These are phyloP conservation scores for Ariolimax columbianus DNA, from an alignment of 2,888 invertebrate genomes.

Conservation along the genomic window DNA sequence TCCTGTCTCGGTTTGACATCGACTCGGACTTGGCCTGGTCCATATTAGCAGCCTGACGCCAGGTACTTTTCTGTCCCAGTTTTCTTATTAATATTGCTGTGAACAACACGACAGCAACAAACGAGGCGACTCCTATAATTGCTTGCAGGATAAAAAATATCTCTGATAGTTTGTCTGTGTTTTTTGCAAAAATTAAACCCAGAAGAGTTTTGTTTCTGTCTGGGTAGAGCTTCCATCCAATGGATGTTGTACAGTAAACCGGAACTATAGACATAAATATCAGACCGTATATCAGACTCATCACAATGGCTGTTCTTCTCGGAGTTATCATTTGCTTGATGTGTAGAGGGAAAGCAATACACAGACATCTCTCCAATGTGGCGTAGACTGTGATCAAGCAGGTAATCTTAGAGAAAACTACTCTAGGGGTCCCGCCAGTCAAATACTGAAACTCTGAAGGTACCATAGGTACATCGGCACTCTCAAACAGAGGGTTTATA, in stretches of 20 bases:
- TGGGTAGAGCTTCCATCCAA: background rate
- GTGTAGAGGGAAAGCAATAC: conserved; percentile 11
- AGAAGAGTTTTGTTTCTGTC: conserved; percentile 5
- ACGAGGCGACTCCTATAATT: background rate
- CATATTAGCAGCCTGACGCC: background rate
- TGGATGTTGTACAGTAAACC: background rate
- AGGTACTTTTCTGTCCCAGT: background rate
- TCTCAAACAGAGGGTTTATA: background rate
- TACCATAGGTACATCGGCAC: background rate
- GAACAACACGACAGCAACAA: background rate
- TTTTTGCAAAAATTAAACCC: background rate
- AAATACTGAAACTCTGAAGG: background rate
- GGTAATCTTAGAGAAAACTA: background rate
- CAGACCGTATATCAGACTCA: background rate
- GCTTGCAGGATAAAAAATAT: background rate
- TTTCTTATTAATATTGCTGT: background rate
- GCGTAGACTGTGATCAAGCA: background rate
- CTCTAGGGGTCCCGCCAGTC: background rate
- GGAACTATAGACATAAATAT: background rate
- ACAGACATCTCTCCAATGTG: background rate
- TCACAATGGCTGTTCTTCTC: background rate
- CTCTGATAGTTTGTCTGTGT: background rate
- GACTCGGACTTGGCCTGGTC: background rate
- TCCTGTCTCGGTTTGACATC: background rate
- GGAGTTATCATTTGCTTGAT: conserved; percentile 18